Evolutionary conservation across 1,140 invertebrate species (phyloP).

Genomic region (Eriosoma lanigerum): DNA sequence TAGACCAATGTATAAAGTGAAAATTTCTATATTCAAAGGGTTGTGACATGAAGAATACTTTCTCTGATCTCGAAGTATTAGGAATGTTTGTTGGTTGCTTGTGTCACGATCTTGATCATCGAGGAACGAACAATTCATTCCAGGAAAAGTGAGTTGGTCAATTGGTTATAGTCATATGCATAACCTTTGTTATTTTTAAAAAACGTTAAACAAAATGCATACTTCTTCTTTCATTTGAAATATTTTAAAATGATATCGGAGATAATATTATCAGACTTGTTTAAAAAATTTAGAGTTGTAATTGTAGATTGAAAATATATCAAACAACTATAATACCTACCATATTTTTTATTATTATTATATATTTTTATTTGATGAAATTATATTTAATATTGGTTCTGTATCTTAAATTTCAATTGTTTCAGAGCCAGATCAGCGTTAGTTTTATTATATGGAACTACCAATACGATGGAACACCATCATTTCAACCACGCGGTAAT

Average conservation of each 20-base stretch:
- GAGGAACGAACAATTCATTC: conserved; percentile 72
- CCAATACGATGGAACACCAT: conserved; percentile 69
- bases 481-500: conserved; percentile 73
- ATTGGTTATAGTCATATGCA: no score
- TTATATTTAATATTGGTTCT: no score
- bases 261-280: no score
- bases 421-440: conserved; percentile 64
- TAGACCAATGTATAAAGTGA: neutral
- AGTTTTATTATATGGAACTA: conserved; percentile 69
- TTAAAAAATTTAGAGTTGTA: no score
- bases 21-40: conserved; percentile 56
- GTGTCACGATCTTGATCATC: conserved; percentile 71
- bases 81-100: conserved; percentile 71
- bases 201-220: no score
- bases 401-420: neutral
- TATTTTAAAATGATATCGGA: no score
- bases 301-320: no score
- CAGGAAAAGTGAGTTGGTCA: conserved; percentile 68
- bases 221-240: no score
- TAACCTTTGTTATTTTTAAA: no score
- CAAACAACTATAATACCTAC: no score
- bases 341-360: no score
- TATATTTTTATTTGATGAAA: no score
- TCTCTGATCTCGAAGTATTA: conserved; percentile 66
- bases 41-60: conserved; percentile 62